Evolutionary conservation across 2,797 vertebrate genomes (phyloP), one percentile per base, ranked within the genome.

Genomic region (Chaetophractus vellerosus): DNA sequence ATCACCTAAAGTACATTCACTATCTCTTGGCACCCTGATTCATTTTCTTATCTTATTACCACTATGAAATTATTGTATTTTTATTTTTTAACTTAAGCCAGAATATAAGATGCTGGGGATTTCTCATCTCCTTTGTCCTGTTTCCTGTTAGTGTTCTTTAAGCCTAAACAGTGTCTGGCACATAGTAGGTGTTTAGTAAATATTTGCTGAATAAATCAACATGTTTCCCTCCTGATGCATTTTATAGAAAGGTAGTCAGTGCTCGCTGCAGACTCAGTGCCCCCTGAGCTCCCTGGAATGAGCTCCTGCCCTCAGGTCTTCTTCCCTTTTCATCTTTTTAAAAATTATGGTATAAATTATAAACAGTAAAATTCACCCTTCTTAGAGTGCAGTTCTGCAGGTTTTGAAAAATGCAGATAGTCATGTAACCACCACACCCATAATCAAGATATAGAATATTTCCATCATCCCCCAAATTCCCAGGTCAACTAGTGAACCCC

Each of bases 361-460:
- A 78, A 78, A 83, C 26, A 83, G 38, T 66, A 66, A 88, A 78
- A 64, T 84, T 9, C 48, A 68, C 68, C 50, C 50, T 45, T 52
- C 80, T 89, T 38, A 71, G 14, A 50, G 31, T 38, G 55, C 11
- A 84, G 55, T 57, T 83, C 23, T 38, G 31, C 45, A 83, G 57
- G 57, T 88, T 94, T 90, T 74, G 71, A 90, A 57, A 82, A 79
- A 57, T 74, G 55, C 52, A 57, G 11, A 36, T 21, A 59, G 55
- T 55, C 83, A 59, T 9, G 19, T 52, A 26, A 80, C n/a, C 15
- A n/a, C n/a, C 36, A 71, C 9, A 15, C 16, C 18, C 18, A 55
- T 18, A 26, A 5, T 74, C 26, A 45, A 81, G 66, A 55, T 68
- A 33, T 15, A 9, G 9, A 61, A 41, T 10, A 38, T 72, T 52